Evolutionary conservation across 2,888 invertebrate species (phyloP).

Genomic region (Corbicula japonica): DNA sequence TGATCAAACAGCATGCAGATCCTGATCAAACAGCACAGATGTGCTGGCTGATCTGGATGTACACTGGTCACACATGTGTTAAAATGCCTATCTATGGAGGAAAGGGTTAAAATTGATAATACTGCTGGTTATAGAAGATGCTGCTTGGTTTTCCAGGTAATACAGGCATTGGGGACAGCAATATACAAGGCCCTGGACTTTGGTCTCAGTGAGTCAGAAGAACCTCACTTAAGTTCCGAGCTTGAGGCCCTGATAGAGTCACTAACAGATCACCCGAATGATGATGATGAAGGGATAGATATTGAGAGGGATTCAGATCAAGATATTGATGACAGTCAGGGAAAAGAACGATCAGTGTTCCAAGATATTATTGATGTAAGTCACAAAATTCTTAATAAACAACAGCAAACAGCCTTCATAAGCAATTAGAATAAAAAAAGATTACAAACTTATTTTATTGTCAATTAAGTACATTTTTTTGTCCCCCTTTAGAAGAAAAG

Average conservation of each 20-base stretch:
- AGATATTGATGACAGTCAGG: constrained; percentile 72
- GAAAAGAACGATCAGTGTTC: constrained; percentile 85
- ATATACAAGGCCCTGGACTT: constrained; percentile 96
- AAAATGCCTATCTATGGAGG: background rate
- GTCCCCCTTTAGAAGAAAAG: no score
- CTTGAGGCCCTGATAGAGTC: constrained; percentile 94
- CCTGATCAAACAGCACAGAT: no score
- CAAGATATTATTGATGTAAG: constrained; percentile 89
- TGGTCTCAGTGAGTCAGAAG: constrained; percentile 94
- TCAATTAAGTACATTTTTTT: no score
- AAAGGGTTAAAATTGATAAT: no score
- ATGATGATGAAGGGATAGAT: constrained; percentile 88
- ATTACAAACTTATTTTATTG: no score
- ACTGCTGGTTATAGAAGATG: background rate
- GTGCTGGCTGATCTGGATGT: no score
- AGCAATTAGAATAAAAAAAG: background rate
- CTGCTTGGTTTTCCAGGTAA: constrained; percentile 88
- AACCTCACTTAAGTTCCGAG: constrained; percentile 94
- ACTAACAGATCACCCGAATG: constrained; percentile 91
- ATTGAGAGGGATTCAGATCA: constrained; percentile 86
- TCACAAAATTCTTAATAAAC: no score
- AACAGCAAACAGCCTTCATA: constrained; percentile 1
- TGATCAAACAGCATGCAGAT: no score
- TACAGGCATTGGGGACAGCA: constrained; percentile 93
- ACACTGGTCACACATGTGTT: no score